Evolutionary conservation across 2,113 vertebrate genomes (phyloP), one percentile per base, ranked within the genome.

Genomic region (Semnornis frantzii): DNA sequence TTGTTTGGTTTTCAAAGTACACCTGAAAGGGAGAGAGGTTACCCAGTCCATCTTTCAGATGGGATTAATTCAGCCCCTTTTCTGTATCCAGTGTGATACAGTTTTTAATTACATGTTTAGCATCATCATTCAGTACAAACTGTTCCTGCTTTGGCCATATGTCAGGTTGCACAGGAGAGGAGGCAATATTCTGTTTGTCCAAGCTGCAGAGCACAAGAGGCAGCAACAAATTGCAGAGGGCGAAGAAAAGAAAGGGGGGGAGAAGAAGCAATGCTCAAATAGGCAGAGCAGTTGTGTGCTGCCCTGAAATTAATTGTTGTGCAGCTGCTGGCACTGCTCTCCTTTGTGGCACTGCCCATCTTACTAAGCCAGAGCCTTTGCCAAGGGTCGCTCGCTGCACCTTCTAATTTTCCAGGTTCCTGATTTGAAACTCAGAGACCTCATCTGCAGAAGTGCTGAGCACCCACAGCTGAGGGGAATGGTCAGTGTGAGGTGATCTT

Each of bases 361-460:
- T 39, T 79, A 30, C 87, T 59, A 31, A 91, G 57, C 39, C 72
- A 74, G 68, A 76, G 42, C 74, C 63, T 73, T 74, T 72, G 77
- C 1, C 3, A 50, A 59, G 50, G 63, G 44, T 87, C 6, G 2
- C 85, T 77, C 46, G 58, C 44, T 91, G 59, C 24, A 1, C 58
- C 75, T 91, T 59, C 69, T 77, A n/a, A 77, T 85, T 87, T 91
- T 93, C 76, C 87, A 34, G 57, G 59, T 94, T 85, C 75, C 72
- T 87, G 87, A 14, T 77, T 76, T 82, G 93, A 80, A 74, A 55
- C 85, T 89, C 71, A 39, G 23, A 87, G 78, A 59, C 63, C 54
- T 76, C n/a, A 5, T 82, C 73, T 85, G 64, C 82, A 70, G 79
- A 65, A 87, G 34, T 50, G 85, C 72, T 94, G 90, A 92, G 72